Evolutionary conservation across 2,888 invertebrate species (phyloP).

Genomic region (Ectobius pallidus): DNA sequence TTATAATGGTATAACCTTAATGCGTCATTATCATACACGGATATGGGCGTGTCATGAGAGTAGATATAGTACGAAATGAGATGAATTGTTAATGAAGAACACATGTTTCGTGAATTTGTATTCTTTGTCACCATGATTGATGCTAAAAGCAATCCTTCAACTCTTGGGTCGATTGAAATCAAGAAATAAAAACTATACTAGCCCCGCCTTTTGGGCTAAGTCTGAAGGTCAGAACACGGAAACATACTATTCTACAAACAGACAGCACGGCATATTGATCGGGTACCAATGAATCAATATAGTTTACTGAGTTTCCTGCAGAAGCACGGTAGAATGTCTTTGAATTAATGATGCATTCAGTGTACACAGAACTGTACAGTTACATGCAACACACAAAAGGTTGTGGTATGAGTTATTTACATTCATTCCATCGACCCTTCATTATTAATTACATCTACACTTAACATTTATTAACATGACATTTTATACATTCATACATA

Average conservation of each 20-base stretch:
- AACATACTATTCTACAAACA: background rate
- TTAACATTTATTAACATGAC: too few relatives aligned
- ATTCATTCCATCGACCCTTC: too few relatives aligned
- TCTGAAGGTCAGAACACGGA: conserved; percentile 7
- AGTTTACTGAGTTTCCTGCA: background rate
- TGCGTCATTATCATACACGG: too few relatives aligned
- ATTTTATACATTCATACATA: too few relatives aligned
- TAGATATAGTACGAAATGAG: too few relatives aligned
- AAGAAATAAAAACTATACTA: background rate
- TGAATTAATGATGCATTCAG: too few relatives aligned
- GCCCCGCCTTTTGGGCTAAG: background rate
- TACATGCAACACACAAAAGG: too few relatives aligned
- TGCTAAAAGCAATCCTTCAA: background rate
- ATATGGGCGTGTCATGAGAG: too few relatives aligned
- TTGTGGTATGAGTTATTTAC: too few relatives aligned
- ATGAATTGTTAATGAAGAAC: background rate
- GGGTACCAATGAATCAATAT: background rate
- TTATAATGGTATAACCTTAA: too few relatives aligned
- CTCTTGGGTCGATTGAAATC: conserved; percentile 2
- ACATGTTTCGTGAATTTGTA: background rate
- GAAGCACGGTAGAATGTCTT: background rate
- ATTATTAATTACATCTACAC: too few relatives aligned
- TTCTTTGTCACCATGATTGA: background rate
- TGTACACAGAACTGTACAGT: too few relatives aligned
- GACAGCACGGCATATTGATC: background rate